A percentile compares a stretch with the other conserved stretches of the same genome.
These are phyloP conservation scores for Eurystomus gularis DNA, from an alignment of 2,113 vertebrate genomes.

Conservation along the genomic window DNA sequence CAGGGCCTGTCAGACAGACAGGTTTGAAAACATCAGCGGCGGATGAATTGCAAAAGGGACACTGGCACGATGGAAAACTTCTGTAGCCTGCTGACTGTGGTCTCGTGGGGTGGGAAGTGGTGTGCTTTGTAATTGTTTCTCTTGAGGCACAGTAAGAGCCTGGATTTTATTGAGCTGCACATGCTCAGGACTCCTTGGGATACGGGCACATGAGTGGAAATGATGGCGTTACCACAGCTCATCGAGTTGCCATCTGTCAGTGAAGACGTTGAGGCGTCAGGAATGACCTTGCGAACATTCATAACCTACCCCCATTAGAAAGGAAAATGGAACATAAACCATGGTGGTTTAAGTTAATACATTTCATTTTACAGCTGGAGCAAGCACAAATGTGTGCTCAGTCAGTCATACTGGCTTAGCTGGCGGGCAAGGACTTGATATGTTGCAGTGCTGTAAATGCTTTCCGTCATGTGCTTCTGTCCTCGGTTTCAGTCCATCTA, in stretches of 20 bases:
- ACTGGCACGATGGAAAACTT: not conserved
- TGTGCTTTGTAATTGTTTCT: constrained; percentile 38
- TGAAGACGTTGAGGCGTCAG: not conserved
- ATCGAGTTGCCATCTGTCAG: constrained; percentile 54
- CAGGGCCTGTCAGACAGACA: constrained; percentile 3
- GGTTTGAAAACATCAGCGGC: not conserved
- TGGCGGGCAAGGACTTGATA: not conserved
- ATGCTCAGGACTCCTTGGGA: constrained; percentile 7
- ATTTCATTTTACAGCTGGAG: not conserved
- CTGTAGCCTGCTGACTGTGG: not conserved
- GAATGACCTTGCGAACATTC: constrained; percentile 40
- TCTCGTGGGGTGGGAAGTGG: not conserved
- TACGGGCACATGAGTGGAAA: constrained; percentile 16
- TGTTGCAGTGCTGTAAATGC: not conserved
- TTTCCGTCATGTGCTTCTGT: not conserved
- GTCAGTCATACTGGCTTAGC: not conserved
- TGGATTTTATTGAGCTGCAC: constrained; percentile 35
- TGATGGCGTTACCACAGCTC: constrained; percentile 54
- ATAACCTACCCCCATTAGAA: not conserved
- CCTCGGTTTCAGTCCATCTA: not conserved
- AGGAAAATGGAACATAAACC: constrained; percentile 45
- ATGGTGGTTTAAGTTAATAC: not conserved
- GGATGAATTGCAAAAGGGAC: not conserved
- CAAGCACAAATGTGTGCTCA: not conserved
- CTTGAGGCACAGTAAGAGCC: not conserved